Percentiles rank a stretch among this genome's conserved stretches.
Conservation (phyloP, 2,888 invertebrate genomes). For the Leucophenga montana region DNA sequence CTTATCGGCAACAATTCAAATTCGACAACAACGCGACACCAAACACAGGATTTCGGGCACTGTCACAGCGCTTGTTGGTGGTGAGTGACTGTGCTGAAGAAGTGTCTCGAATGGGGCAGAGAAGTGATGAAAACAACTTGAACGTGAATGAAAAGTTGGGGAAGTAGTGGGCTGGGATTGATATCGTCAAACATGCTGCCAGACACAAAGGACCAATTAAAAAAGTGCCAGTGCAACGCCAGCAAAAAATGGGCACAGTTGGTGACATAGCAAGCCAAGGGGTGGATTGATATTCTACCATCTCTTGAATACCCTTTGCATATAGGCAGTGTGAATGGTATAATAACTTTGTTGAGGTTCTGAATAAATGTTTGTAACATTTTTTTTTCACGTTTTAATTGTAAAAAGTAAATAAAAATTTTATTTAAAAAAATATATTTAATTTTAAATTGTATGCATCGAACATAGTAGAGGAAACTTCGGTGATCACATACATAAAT, state of each 20-base stretch:
- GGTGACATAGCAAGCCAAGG: background rate
- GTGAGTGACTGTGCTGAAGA: conserved; percentile 31
- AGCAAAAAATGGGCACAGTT: background rate
- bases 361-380: no score
- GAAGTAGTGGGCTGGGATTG: background rate
- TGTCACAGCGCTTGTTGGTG: background rate
- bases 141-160: conserved; percentile 19
- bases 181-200: conserved; percentile 10
- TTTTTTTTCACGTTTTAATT: no score
- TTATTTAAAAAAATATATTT: no score
- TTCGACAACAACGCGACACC: conserved; percentile 27
- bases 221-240: conserved; percentile 50
- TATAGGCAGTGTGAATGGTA: conserved; percentile 44
- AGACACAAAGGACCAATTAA: conserved; percentile 69
- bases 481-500: no score
- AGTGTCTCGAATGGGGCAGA: conserved; percentile 27
- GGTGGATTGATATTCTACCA: background rate
- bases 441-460: no score
- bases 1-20: conserved; percentile 51
- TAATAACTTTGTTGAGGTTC: background rate
- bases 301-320: background rate
- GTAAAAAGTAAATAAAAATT: no score
- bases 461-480: no score
- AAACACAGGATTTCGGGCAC: conserved; percentile 17
- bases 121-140: no score